These are phyloP conservation scores for Percopsis transmontana DNA, from an alignment of 2,113 vertebrate genomes.

Conservation along the genomic window DNA sequence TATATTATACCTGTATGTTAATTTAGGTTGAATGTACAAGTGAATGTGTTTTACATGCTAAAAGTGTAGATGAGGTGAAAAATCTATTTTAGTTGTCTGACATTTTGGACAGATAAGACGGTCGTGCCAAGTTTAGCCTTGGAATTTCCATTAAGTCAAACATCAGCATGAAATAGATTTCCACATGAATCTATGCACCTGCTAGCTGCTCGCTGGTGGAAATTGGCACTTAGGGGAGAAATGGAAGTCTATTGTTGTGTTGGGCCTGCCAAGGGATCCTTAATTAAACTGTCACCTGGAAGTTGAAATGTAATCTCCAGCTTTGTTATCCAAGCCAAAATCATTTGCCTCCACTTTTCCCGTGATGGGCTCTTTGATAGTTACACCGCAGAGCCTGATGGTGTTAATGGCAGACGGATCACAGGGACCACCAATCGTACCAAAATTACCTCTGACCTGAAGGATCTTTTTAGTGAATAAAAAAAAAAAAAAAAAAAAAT, in stretches of 20 bases:
- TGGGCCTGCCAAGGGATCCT: slow-evolving; percentile 74
- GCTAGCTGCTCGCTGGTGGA: slow-evolving; percentile 71
- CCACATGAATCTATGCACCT: slow-evolving; percentile 76
- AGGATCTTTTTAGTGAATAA: slow-evolving; percentile 8
- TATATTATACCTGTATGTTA: slow-evolving; percentile 7
- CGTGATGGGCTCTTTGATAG: slow-evolving; percentile 66
- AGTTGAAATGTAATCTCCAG: slow-evolving; percentile 77
- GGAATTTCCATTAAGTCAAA: slow-evolving; percentile 76
- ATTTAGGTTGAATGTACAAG: slow-evolving; percentile 30
- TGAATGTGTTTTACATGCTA: slow-evolving; percentile 19
- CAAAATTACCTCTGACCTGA: slow-evolving; percentile 36
- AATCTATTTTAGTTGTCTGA: slow-evolving; percentile 65
- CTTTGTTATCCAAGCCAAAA: slow-evolving; percentile 74
- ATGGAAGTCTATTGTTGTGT: slow-evolving; percentile 79
- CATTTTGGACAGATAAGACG: slow-evolving; percentile 63
- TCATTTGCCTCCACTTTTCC: slow-evolving; percentile 73
- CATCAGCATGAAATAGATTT: slow-evolving; percentile 78
- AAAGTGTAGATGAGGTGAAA: slow-evolving; percentile 55
- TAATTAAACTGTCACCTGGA: slow-evolving; percentile 83
- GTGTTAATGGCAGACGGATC: slow-evolving; percentile 56
- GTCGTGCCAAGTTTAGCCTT: slow-evolving; percentile 68
- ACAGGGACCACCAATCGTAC: slow-evolving; percentile 34
- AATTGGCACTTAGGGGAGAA: slow-evolving; percentile 78
- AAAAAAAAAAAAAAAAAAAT: too few relatives aligned
- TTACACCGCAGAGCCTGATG: slow-evolving; percentile 48